These are phyloP conservation scores for Nannobrachium achirus DNA, from an alignment of 2,113 vertebrate species.

Conservation along the genomic window DNA sequence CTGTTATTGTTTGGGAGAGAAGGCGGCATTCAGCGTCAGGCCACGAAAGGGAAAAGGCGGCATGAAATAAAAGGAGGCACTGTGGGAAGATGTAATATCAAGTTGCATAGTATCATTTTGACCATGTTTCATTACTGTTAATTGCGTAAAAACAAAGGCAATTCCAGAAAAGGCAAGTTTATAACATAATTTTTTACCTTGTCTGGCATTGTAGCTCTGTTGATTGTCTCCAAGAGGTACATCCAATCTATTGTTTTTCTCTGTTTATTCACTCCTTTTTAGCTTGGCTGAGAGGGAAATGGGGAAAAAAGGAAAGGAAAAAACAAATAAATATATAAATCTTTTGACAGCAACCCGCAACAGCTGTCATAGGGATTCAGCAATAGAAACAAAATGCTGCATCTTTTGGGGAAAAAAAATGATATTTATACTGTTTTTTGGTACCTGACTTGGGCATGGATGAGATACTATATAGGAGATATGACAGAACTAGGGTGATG, in stretches of 20 bases:
- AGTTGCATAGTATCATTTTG: constrained; percentile 26
- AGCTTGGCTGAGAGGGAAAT: constrained; percentile 53
- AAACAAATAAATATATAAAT: constrained; percentile 40
- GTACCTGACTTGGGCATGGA: constrained; percentile 64
- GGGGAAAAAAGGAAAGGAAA: no score
- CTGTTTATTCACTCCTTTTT: constrained; percentile 65
- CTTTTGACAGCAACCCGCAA: constrained; percentile 71
- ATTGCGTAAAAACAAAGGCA: no score
- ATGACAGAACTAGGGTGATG: constrained; percentile 74
- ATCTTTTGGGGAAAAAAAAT: constrained; percentile 43
- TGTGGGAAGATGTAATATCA: constrained; percentile 29
- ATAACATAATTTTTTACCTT: constrained; percentile 57
- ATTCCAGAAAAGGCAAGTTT: constrained; percentile 11
- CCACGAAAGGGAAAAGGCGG: constrained; percentile 34
- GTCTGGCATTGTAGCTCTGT: constrained; percentile 29
- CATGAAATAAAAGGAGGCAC: constrained; percentile 33
- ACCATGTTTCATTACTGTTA: not conserved
- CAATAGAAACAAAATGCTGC: constrained; percentile 65
- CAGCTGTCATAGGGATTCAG: constrained; percentile 68
- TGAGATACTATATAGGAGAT: constrained; percentile 51
- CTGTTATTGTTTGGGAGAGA: constrained; percentile 61
- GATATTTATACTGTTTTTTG: constrained; percentile 50
- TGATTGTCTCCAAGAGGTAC: constrained; percentile 50
- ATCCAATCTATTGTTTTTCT: constrained; percentile 34
- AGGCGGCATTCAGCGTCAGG: constrained; percentile 44